phyloP scores from a whole-genome alignment of 2,888 invertebrate genomes.

The Dione vanillae region DNA sequence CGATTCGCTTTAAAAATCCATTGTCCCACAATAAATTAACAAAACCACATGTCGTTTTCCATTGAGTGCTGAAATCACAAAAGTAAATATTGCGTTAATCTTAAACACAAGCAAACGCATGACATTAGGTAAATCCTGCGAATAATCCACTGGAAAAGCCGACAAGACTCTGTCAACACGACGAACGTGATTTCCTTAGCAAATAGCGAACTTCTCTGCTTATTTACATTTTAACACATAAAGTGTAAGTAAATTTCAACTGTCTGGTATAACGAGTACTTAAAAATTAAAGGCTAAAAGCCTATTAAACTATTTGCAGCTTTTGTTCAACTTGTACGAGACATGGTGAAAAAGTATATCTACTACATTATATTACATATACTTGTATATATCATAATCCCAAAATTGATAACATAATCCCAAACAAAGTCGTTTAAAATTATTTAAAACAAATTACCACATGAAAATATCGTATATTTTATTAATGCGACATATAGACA shows the following conservation, averaged over 20 bases:
- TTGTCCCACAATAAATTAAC: not conserved
- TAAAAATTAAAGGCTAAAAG: slow-evolving; percentile 3
- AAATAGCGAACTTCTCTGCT: slow-evolving; percentile 70
- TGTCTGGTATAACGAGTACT: not conserved
- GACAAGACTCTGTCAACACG: slow-evolving; percentile 78
- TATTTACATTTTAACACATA: slow-evolving; percentile 82
- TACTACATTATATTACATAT: too few relatives aligned
- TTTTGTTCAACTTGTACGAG: too few relatives aligned
- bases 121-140: slow-evolving; percentile 78
- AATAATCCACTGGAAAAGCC: slow-evolving; percentile 79
- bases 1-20: not conserved
- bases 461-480: too few relatives aligned
- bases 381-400: too few relatives aligned
- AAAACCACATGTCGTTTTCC: slow-evolving; percentile 14
- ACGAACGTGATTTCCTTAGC: slow-evolving; percentile 74
- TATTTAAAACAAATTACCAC: too few relatives aligned
- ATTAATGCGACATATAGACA: too few relatives aligned
- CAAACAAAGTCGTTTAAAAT: too few relatives aligned
- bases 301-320: not conserved
- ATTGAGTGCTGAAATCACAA: slow-evolving; percentile 56
- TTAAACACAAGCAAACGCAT: slow-evolving; percentile 70
- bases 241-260: slow-evolving; percentile 60
- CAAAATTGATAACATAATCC: too few relatives aligned
- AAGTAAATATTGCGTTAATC: slow-evolving; percentile 73
- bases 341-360: too few relatives aligned